Conservation (phyloP, 2,113 vertebrate species). For the Quiscalus mexicanus region DNA sequence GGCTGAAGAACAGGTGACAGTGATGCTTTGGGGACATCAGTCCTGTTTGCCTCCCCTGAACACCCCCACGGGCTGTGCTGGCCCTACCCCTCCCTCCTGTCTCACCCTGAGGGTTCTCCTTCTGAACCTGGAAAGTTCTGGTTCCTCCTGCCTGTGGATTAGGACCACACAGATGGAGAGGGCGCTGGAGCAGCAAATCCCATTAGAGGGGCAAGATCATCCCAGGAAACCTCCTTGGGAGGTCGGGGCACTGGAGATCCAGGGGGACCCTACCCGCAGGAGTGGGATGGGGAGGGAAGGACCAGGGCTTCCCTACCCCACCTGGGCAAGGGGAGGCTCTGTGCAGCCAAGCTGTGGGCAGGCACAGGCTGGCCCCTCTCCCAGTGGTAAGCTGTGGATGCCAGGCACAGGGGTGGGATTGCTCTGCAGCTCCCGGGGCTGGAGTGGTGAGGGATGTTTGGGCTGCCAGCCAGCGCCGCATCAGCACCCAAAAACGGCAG, state of each 20-base stretch:
- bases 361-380: neutral
- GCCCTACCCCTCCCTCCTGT: neutral
- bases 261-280: neutral
- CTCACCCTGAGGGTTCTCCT: fast-evolving
- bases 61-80: neutral
- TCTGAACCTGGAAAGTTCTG: neutral
- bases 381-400: neutral
- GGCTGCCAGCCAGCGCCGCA: neutral
- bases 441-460: fast-evolving
- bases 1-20: neutral
- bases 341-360: neutral
- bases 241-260: neutral
- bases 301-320: neutral
- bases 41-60: neutral
- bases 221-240: fast-evolving
- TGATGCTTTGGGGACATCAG: neutral
- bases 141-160: neutral
- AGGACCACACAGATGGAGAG: neutral
- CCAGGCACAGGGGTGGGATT: neutral
- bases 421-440: neutral
- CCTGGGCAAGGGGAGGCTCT: fast-evolving
- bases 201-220: neutral
- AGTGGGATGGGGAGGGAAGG: neutral
- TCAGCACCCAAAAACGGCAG: neutral
- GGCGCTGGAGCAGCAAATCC: neutral